phyloP scores from a whole-genome alignment of 2,797 vertebrate species.

The Selene dorsalis region DNA sequence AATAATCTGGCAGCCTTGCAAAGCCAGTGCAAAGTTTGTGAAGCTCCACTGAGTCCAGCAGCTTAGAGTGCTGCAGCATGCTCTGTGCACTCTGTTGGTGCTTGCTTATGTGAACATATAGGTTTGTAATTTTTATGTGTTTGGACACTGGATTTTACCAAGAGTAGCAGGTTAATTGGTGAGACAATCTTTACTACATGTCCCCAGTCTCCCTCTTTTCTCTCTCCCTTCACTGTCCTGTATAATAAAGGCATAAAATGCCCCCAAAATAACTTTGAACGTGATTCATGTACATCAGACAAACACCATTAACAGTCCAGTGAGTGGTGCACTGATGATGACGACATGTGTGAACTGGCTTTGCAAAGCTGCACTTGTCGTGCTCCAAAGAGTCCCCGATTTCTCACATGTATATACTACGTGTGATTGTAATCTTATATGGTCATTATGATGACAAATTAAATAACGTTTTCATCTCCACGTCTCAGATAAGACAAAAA shows the following conservation, averaged over 20 bases:
- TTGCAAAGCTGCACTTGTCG: conserved; percentile 26
- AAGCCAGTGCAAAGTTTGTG: conserved; percentile 22
- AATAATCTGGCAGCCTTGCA: conserved; percentile 21
- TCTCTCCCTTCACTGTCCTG: too few species aligned
- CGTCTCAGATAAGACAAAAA: not conserved
- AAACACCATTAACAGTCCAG: not conserved
- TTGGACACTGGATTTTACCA: not conserved
- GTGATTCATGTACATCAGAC: not conserved
- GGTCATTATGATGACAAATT: conserved; percentile 4
- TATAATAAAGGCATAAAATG: too few species aligned
- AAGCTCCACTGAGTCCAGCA: not conserved
- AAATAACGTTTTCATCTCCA: conserved; percentile 21
- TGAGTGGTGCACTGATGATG: not conserved
- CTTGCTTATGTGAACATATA: not conserved
- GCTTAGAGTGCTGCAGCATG: not conserved
- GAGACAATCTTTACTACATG: too few species aligned
- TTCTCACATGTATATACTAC: conserved; percentile 41
- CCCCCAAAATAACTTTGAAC: too few species aligned
- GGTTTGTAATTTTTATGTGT: not conserved
- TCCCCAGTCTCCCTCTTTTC: too few species aligned
- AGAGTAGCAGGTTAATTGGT: not conserved
- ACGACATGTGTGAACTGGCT: conserved; percentile 5
- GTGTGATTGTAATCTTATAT: conserved; percentile 44
- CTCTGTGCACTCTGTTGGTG: not conserved
- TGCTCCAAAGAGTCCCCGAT: conserved; percentile 18